A percentile compares a stretch with the other conserved stretches of the same genome.
Evolutionary conservation across 2,797 vertebrate species (phyloP).

Genomic region (Philypnodon macrostomus): DNA sequence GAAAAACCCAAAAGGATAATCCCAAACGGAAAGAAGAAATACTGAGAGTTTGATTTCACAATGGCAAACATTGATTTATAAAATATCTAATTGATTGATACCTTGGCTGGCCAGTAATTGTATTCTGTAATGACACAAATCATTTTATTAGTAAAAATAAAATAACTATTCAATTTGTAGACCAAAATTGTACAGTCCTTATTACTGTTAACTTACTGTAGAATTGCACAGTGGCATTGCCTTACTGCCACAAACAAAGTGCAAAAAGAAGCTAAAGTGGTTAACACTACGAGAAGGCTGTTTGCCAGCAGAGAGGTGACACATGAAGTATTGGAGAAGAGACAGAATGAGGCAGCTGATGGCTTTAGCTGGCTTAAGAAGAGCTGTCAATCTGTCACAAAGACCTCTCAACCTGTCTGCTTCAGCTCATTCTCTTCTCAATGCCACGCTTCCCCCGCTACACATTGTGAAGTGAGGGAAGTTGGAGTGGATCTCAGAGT

Average conservation of each 20-base stretch:
- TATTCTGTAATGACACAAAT: no score
- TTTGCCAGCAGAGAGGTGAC: slow-evolving; percentile 22
- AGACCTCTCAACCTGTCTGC: slow-evolving; percentile 16
- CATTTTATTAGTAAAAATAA: no score
- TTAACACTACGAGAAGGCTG: slow-evolving; percentile 2
- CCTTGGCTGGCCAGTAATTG: no score
- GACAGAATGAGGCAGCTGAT: slow-evolving; percentile 29
- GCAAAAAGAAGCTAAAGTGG: slow-evolving; percentile 4
- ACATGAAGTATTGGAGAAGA: slow-evolving; percentile 35
- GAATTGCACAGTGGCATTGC: slow-evolving; percentile 15
- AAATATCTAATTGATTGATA: no score
- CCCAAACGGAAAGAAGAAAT: no score
- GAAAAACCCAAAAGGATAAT: no score
- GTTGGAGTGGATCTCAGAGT: slow-evolving; percentile 3
- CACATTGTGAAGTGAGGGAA: slow-evolving; percentile 7
- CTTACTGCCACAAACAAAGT: slow-evolving; percentile 7
- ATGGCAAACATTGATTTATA: no score
- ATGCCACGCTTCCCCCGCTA: slow-evolving; percentile 10
- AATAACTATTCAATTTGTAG: no score
- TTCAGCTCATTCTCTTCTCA: slow-evolving; percentile 1
- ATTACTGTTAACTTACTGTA: no score
- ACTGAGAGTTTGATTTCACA: no score
- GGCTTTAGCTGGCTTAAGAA: slow-evolving; percentile 29
- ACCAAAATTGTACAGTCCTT: not conserved
- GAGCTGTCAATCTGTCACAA: slow-evolving; percentile 44